These are phyloP conservation scores for Xiphophorus couchianus DNA, from an alignment of 2,113 vertebrate genomes.

Conservation along the genomic window DNA sequence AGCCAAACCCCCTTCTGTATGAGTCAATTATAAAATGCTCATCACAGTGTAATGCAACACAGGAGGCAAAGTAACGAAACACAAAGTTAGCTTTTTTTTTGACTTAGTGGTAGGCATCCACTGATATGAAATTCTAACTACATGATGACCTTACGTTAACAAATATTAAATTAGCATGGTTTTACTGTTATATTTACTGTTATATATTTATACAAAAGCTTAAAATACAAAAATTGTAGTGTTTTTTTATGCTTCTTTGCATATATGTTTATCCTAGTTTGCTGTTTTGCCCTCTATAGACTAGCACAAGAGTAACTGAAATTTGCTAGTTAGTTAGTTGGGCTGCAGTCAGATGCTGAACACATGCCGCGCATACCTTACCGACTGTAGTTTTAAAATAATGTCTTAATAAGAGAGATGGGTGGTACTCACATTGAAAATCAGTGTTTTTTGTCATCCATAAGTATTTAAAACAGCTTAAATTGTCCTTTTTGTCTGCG, in stretches of 20 bases:
- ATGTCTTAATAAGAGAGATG: not conserved
- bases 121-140: not conserved
- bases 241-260: not conserved
- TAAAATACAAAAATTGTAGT: not conserved
- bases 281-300: not conserved
- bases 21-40: constrained; percentile 38
- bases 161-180: not conserved
- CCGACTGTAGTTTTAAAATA: not conserved
- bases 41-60: not conserved
- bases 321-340: not conserved
- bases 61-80: not conserved
- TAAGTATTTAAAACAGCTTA: not conserved
- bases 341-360: not conserved
- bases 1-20: constrained; percentile 36
- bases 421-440: not conserved
- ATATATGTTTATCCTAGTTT: not conserved
- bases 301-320: not conserved
- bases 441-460: not conserved
- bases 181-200: not conserved
- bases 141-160: not conserved
- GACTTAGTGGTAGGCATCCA: not conserved
- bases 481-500: not conserved
- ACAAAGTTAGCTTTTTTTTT: not conserved
- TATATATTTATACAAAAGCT: not conserved
- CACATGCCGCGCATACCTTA: not conserved